Base-by-base conservation (phyloP, 2,113 vertebrate species). In the Pelecanus crispus region DNA sequence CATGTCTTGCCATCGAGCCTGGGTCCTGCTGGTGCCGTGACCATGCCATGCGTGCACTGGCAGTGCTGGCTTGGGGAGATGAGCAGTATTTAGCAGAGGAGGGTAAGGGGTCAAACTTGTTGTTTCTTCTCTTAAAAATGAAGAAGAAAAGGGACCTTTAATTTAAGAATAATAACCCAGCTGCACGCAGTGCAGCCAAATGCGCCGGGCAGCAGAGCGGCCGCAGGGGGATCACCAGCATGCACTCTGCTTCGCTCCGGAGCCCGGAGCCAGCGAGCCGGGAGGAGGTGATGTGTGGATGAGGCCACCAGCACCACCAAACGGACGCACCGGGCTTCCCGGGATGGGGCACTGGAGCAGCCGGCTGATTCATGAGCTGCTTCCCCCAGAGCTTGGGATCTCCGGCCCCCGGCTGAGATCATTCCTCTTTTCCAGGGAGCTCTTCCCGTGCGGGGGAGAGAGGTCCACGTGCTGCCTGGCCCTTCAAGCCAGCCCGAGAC, bases 1-100 rank as follows among this genome's bases (percentile, higher is more conserved):
- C 2, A 0, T 1, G 2, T 56, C 49, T 91, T 0, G 0, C 42
- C 0, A 0, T 17, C 1, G 7, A 81, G 49, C 47, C 25, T 8
- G 12, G 56, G 66, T 95, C 81, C 71, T 67, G 62, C 74, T 80
- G 78, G 32, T 92, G 92, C 78, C 1, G 12, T 70, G 72, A 65
- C 40, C 12, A 10, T 32, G 55, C 65, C 3, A 14, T 90, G 74
- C 6, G 12, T 86, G 71, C 0, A 11, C 83, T 92, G 88, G 82
- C 87, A 90, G 55, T 2, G 3, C 59, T 0, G 0, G 32, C 79
- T 10, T 11, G 11, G 45, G 56, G 55, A 90, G 90, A 90, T 93
- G 83, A 93, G 79, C 42, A 88, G 94, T 88, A 80, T 94, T 95
- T 94, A 81, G 87, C 74, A 93, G 71, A 77, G 74, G 44, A 95